Evolutionary conservation across 2,113 vertebrate genomes (phyloP).

Genomic region (Junco hyemalis): DNA sequence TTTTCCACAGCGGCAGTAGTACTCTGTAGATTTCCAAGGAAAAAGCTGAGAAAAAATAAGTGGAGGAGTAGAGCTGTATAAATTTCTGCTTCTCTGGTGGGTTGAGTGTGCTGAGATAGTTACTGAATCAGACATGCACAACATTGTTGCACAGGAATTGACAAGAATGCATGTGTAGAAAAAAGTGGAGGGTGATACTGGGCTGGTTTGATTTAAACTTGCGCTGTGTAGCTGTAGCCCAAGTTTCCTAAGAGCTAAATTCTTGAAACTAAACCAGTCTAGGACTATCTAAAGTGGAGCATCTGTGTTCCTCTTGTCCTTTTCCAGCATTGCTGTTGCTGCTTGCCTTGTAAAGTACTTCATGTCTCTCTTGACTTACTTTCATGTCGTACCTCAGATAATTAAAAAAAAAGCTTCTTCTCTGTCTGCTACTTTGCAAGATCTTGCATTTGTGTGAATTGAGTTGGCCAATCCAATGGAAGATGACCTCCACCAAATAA

Average conservation of each 20-base stretch:
- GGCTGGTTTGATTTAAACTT: neutral
- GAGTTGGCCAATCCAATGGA: neutral
- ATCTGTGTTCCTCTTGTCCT: fast-evolving
- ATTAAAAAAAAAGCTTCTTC: neutral
- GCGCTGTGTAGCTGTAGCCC: neutral
- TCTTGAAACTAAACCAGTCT: neutral
- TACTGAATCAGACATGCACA: neutral
- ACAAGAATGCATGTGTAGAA: neutral
- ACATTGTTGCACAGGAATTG: neutral
- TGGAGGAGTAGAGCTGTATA: neutral
- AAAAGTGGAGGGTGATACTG: neutral
- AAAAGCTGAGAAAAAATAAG: neutral
- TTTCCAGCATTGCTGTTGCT: neutral
- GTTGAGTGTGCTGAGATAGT: neutral
- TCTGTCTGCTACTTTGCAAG: neutral
- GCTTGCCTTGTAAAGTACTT: neutral
- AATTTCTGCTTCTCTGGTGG: neutral
- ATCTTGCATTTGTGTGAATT: neutral
- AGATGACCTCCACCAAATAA: neutral
- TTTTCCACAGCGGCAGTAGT: neutral
- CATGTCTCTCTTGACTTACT: neutral
- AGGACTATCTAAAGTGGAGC: neutral
- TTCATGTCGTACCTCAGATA: neutral
- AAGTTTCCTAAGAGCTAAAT: neutral
- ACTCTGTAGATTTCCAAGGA: neutral